These are phyloP conservation scores for Ciconia boyciana DNA, from an alignment of 2,113 vertebrate genomes.

Conservation along the genomic window DNA sequence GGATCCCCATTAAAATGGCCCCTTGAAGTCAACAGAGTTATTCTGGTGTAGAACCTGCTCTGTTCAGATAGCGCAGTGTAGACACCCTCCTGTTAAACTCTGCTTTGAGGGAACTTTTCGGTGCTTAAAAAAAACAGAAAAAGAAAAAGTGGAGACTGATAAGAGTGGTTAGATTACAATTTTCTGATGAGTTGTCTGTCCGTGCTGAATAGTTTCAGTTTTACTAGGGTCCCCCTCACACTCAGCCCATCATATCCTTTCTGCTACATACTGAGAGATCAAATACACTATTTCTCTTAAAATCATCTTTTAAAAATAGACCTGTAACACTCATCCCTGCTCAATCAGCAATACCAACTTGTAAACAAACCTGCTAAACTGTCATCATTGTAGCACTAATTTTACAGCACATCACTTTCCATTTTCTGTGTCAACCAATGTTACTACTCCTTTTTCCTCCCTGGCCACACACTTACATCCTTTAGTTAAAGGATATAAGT, in stretches of 20 bases:
- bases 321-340: neutral
- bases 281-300: neutral
- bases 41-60: neutral
- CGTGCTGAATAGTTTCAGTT: neutral
- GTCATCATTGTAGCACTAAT: neutral
- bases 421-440: neutral
- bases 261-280: neutral
- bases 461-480: neutral
- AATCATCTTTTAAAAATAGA: neutral
- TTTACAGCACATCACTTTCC: neutral
- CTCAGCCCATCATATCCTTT: neutral
- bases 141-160: neutral
- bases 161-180: neutral
- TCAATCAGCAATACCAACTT: neutral
- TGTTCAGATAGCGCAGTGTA: neutral
- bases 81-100: neutral
- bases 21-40: neutral
- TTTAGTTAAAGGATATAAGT: neutral
- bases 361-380: neutral
- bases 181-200: neutral
- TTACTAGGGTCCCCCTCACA: neutral
- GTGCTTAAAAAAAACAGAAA: neutral
- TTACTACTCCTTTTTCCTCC: neutral
- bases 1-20: neutral
- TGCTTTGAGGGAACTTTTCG: neutral